Base-by-base conservation (phyloP, 2,113 vertebrate genomes). In the Clupea harengus region DNA sequence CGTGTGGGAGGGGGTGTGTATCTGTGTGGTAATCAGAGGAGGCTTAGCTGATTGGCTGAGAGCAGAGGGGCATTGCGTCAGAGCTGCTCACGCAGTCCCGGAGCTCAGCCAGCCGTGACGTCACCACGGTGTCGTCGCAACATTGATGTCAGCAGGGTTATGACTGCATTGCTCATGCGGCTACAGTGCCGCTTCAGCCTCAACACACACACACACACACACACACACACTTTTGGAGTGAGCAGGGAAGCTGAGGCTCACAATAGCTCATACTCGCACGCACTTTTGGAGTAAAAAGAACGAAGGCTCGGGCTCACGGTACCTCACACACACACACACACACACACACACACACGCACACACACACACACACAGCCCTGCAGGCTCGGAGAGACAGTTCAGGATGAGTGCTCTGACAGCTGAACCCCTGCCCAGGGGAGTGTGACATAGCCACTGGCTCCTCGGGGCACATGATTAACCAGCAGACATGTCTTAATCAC, bases 361-460 rank as follows among this genome's bases (percentile, higher is more conserved):
- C 49, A n/a, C 39, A 45, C 32, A 45, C 39, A 85, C 80, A 82
- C 52, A 81, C 20, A 82, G 86, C 52, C 81, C 52, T 20, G 50
- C 17, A 4, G 83, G 83, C 50, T 47, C 52, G 78, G 47, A 84
- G 28, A 60, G 18, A 20, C 60, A n/a, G 84, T 82, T 85, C 85
- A 85, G 86, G 49, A 82, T 45, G 86, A 78, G 87, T 84, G 52
- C 89, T 72, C 83, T 88, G 91, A 91, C 82, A 86, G 89, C 91
- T 87, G 87, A 90, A 91, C 91, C 88, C 86, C 82, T 85, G 90
- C 67, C 82, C 20, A 93, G 78, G 84, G 84, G 90, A 86, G 91
- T 81, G 45, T 88, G 91, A 93, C 93, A 92, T 92, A 90, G 85
- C 89, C 89, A 88, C 85, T n/a, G 46, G 90, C 87, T 87, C 90